Percentiles rank a stretch among this genome's conserved stretches.
Evolutionary conservation across 2,113 vertebrate species (phyloP).

Genomic region (Aphelocoma coerulescens): DNA sequence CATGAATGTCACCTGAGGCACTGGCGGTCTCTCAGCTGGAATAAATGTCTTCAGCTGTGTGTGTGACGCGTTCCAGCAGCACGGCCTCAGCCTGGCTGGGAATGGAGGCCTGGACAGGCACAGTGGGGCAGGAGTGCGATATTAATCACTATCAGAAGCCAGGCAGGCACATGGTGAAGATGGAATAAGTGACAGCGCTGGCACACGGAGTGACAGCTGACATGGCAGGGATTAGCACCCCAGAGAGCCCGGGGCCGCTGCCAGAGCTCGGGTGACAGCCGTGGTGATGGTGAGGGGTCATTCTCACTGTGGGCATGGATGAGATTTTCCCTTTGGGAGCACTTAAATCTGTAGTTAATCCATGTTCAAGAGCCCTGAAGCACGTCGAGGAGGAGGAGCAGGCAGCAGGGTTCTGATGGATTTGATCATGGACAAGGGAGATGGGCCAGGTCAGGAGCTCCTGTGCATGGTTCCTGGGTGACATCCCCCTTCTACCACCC

Average conservation of each 20-base stretch:
- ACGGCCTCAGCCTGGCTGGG: not conserved
- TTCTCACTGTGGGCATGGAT: fast-evolving
- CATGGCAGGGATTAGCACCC: not conserved
- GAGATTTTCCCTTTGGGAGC: not conserved
- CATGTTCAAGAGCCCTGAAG: not conserved
- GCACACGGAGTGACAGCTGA: not conserved
- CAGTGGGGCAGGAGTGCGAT: fast-evolving
- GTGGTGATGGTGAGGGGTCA: not conserved
- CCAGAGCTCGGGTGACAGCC: not conserved
- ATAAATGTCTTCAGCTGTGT: not conserved
- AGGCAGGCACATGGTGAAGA: not conserved
- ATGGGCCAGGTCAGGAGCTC: not conserved
- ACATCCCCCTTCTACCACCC: not conserved
- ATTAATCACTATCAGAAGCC: not conserved
- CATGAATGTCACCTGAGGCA: not conserved
- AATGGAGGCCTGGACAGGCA: not conserved
- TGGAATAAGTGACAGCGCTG: not conserved
- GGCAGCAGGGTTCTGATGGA: not conserved
- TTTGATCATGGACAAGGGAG: not conserved
- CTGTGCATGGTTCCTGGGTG: fast-evolving
- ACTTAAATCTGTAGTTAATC: not conserved
- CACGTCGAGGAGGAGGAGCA: fast-evolving
- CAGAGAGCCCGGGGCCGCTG: fast-evolving
- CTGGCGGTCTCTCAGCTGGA: not conserved
- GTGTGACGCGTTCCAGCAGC: not conserved